Conservation (phyloP, 1,140 invertebrate species). For the Spodoptera litura region DNA sequence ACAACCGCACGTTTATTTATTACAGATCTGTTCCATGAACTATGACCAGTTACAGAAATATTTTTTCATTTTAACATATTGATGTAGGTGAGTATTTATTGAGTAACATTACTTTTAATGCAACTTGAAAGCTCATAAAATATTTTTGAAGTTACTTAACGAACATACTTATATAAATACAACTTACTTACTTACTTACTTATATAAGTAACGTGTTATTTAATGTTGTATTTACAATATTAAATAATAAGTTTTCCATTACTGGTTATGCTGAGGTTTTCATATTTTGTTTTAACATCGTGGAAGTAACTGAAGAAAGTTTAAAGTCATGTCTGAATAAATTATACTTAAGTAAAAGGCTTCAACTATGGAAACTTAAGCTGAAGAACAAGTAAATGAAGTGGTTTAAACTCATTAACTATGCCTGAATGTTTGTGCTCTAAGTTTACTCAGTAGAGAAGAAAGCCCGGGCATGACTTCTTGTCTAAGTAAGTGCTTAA, state of each 20-base stretch:
- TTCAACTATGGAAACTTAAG: not conserved
- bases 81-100: constrained; percentile 28
- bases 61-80: constrained; percentile 8
- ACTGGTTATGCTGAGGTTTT: too few species aligned
- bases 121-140: not conserved
- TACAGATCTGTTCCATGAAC: constrained; percentile 25
- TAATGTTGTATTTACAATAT: too few species aligned
- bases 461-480: not conserved
- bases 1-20: constrained; percentile 32
- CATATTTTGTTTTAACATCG: not conserved
- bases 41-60: constrained; percentile 15
- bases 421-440: constrained; percentile 19
- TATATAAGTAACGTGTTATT: too few species aligned
- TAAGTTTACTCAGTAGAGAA: not conserved
- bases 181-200: too few species aligned
- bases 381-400: constrained; percentile 16
- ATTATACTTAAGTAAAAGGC: not conserved
- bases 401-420: constrained; percentile 17
- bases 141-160: too few species aligned
- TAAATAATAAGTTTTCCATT: too few species aligned
- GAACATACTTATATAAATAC: too few species aligned
- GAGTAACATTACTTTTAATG: not conserved
- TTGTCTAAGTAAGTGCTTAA: not conserved
- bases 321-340: not conserved
- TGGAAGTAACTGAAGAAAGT: not conserved